Evolutionary conservation across 2,113 vertebrate species (phyloP), one percentile per base, ranked within the genome.

Genomic region (Xenus cinereus): DNA sequence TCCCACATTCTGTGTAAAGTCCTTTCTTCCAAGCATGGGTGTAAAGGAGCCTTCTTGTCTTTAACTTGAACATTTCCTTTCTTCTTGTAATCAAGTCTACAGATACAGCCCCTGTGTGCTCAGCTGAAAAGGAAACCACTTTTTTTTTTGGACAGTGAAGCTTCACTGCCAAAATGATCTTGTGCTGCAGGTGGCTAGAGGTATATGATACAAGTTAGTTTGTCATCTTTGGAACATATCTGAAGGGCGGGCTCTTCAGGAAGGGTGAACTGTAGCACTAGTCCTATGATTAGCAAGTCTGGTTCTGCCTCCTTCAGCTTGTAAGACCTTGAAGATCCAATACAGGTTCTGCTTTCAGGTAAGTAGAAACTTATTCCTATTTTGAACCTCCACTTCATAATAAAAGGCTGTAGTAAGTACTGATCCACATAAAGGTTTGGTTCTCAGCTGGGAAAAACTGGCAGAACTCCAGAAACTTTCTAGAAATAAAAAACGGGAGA

Each of bases 271-370:
- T 9, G 6, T 53, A 90, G 45, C 48, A 78, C 54, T 26, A 90
- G 53, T 51, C 50, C 6, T 48, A 13, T 83, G 79, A 90, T 91
- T 83, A 79, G 57, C 33, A 41, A 66, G 33, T 78, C 74, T 90
- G 22, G 45, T 90, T 90, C 66, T 89, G 75, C 68, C 32, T 85
- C 32, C 56, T 81, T 53, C 33, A 33, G 30, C 57, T 89, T 79
- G 76, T 77, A 62, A 84, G 75, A 81, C 60, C 82, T 67, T 87
- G 48, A 81, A 95, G 64, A 95, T 46, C 24, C 46, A 57, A 4
- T 82, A 23, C 66, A 93, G 26, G 56, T 71, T 94, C 53, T 91
- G 48, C 45, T 72, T 92, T 84, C 84, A 94, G 73, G 66, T 95
- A 62, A 66, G 77, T 27, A 82, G 67, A 81, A 88, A 74, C 50